Conservation (phyloP, 1,140 invertebrate species). For the Matsumurasca onukii region DNA sequence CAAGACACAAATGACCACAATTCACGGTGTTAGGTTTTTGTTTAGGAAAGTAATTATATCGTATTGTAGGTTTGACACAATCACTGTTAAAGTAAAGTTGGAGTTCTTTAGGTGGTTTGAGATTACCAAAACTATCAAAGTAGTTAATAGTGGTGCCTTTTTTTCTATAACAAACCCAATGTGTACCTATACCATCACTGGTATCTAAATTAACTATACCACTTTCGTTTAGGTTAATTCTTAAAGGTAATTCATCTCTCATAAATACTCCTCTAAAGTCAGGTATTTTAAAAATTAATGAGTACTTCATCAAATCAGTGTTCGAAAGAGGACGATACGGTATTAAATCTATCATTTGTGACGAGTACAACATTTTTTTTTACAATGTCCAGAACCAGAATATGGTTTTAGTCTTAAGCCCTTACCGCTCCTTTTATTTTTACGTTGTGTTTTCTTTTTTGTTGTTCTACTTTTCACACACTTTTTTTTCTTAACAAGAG, state of each 20-base stretch:
- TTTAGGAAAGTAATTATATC: slow-evolving; percentile 24
- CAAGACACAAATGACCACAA: slow-evolving; percentile 30
- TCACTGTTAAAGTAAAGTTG: slow-evolving; percentile 18
- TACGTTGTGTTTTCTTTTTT: not conserved
- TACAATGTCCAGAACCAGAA: slow-evolving; percentile 21
- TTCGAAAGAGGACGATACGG: slow-evolving; percentile 26
- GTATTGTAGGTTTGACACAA: not conserved
- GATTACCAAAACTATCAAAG: slow-evolving; percentile 28
- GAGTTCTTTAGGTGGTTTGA: slow-evolving; percentile 22
- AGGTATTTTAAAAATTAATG: slow-evolving; percentile 20
- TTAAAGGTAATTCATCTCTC: slow-evolving; percentile 32
- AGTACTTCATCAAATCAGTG: slow-evolving; percentile 7
- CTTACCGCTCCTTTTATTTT: not conserved
- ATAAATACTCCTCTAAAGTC: slow-evolving; percentile 37
- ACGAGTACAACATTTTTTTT: slow-evolving; percentile 22
- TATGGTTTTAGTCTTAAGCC: slow-evolving; percentile 31
- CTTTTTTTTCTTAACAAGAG: not conserved
- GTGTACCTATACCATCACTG: slow-evolving; percentile 39
- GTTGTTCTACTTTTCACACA: not conserved
- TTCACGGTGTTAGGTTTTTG: slow-evolving; percentile 6
- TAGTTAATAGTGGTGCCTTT: slow-evolving; percentile 17
- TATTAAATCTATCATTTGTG: not conserved
- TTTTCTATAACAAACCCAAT: slow-evolving; percentile 47
- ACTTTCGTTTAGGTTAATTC: slow-evolving; percentile 40
- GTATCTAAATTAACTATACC: slow-evolving; percentile 45